These are phyloP conservation scores for Acanthis flammea DNA, from an alignment of 2,797 vertebrate species.

Conservation along the genomic window DNA sequence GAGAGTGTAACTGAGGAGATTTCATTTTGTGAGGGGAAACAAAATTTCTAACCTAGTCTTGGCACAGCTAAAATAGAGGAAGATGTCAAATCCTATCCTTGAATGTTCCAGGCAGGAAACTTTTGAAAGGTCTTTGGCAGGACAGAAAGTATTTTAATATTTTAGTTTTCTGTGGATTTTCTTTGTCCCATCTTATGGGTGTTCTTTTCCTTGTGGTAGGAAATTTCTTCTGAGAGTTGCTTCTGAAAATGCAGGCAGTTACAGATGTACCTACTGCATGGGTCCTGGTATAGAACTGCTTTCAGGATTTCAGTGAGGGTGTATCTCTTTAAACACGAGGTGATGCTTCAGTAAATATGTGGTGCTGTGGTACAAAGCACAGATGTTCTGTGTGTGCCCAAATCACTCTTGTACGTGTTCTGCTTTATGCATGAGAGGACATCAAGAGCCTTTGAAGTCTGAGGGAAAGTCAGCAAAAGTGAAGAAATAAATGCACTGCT, in stretches of 20 bases:
- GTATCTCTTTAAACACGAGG: neutral
- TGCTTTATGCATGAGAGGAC: conserved; percentile 13
- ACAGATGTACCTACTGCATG: neutral
- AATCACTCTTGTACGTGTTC: neutral
- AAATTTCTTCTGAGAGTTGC: neutral
- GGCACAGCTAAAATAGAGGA: neutral
- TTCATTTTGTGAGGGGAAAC: neutral
- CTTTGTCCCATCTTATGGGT: neutral
- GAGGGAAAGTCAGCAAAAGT: neutral
- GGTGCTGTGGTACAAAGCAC: neutral
- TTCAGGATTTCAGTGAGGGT: neutral
- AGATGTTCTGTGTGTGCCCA: conserved; percentile 16
- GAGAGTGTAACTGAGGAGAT: neutral
- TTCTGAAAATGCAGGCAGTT: neutral
- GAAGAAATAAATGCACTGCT: neutral
- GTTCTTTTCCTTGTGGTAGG: neutral
- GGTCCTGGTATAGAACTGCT: neutral
- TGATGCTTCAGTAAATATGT: neutral
- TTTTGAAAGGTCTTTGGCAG: neutral
- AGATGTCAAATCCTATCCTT: neutral
- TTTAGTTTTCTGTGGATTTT: neutral
- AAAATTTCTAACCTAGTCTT: neutral
- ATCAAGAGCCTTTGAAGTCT: neutral
- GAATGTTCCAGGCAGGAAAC: neutral
- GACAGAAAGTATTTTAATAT: neutral